A percentile compares a stretch with the other conserved stretches of the same genome.
Evolutionary conservation across 1,140 invertebrate species (phyloP).

Genomic region (Formica selysi): DNA sequence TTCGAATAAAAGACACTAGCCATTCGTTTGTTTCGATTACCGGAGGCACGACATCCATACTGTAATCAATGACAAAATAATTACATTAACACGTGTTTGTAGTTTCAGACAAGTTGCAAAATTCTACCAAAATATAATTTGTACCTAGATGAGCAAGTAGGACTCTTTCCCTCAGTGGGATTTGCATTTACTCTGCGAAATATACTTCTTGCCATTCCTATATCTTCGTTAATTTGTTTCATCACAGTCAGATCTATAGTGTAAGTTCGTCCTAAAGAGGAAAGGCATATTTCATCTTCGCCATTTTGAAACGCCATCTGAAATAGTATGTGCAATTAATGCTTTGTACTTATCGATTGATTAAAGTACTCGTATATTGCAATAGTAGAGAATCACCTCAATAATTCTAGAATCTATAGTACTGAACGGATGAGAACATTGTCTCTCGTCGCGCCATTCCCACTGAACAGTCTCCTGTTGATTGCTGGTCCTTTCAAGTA

Average conservation of each 20-base stretch:
- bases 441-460: conserved; percentile 97
- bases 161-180: conserved; percentile 84
- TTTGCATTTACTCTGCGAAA: conserved; percentile 90
- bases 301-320: conserved; percentile 96
- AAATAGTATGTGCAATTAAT: conserved; percentile 73
- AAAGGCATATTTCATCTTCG: conserved; percentile 97
- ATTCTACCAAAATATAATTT: conserved; percentile 25
- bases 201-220: conserved; percentile 96
- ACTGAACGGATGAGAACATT: conserved; percentile 91
- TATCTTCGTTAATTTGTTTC: conserved; percentile 99
- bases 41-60: conserved; percentile 85
- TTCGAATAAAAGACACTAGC: conserved; percentile 92
- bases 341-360: background rate
- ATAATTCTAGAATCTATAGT: conserved; percentile 92
- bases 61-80: conserved; percentile 69
- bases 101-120: background rate
- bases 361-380: background rate
- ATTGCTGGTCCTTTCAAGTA: conserved; percentile 91
- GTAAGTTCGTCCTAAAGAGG: conserved; percentile 96
- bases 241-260: conserved; percentile 98
- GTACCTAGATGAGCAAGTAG: conserved; percentile 83
- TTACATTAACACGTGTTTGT: conserved; percentile 20
- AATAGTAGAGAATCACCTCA: conserved; percentile 88
- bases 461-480: conserved; percentile 94
- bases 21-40: conserved; percentile 85